Evolutionary conservation across 1,140 invertebrate genomes (phyloP).

Genomic region (Trachymyrmex septentrionalis): DNA sequence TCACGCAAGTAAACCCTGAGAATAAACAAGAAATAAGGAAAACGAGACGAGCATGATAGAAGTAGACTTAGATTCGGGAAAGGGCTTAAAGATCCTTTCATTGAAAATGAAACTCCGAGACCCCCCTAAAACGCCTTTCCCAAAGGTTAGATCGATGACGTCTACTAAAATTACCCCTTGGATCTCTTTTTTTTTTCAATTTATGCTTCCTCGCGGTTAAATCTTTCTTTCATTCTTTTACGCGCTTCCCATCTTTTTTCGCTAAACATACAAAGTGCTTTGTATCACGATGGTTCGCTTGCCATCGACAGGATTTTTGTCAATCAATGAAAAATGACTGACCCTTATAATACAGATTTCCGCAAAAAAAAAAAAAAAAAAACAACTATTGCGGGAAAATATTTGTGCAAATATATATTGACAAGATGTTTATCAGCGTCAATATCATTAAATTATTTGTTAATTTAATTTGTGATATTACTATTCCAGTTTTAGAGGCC

Average conservation of each 20-base stretch:
- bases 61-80: conserved; percentile 76
- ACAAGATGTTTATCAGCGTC: no score
- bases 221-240: conserved; percentile 45
- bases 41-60: conserved; percentile 67
- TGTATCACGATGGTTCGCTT: conserved; percentile 39
- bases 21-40: conserved; percentile 72
- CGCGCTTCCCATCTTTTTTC: conserved; percentile 9
- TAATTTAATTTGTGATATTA: no score
- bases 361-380: not conserved
- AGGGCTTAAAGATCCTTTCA: conserved; percentile 68
- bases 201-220: conserved; percentile 67
- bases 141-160: conserved; percentile 77
- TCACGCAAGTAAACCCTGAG: conserved; percentile 80
- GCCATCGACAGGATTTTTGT: conserved; percentile 51
- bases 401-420: conserved; percentile 9
- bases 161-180: conserved; percentile 76
- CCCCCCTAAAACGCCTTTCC: conserved; percentile 68
- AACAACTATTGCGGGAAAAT: conserved; percentile 52
- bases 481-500: no score
- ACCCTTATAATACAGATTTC: conserved; percentile 44
- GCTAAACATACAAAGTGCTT: conserved; percentile 51
- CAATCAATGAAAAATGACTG: conserved; percentile 72
- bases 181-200: conserved; percentile 78
- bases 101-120: conserved; percentile 3
- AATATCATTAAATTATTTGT: no score